Evolutionary conservation across 1,140 invertebrate genomes (phyloP).

Genomic region (Drosophila murphyi): DNA sequence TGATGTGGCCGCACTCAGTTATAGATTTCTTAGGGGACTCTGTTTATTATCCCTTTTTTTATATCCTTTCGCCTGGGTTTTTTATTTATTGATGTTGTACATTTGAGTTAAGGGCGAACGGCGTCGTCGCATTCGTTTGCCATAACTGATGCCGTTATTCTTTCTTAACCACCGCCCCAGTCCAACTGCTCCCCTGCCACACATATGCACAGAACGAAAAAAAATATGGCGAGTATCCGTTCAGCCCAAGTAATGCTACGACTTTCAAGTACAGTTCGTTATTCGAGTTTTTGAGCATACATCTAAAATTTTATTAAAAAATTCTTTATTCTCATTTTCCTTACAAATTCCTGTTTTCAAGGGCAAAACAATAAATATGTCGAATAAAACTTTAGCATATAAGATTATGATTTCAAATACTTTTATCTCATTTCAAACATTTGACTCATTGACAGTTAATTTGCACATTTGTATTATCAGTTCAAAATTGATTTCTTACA

Average conservation of each 20-base stretch:
- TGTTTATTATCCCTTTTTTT: slow-evolving; percentile 79
- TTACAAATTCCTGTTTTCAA: too few relatives aligned
- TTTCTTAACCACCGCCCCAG: slow-evolving; percentile 1
- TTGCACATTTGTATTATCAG: too few relatives aligned
- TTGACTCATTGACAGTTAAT: too few relatives aligned
- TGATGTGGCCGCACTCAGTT: slow-evolving; percentile 75
- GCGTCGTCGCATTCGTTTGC: slow-evolving; percentile 76
- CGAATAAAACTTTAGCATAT: too few relatives aligned
- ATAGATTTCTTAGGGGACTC: slow-evolving; percentile 79
- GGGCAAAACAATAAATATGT: too few relatives aligned
- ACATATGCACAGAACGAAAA: slow-evolving; percentile 13
- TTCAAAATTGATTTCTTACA: too few relatives aligned
- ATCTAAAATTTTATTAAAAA: too few relatives aligned
- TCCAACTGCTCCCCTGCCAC: neutral
- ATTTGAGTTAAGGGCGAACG: slow-evolving; percentile 76
- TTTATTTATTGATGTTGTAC: slow-evolving; percentile 82
- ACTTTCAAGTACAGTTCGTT: neutral
- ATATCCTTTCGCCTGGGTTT: slow-evolving; percentile 65
- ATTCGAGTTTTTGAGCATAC: neutral
- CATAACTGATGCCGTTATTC: slow-evolving; percentile 78
- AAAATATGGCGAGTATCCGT: neutral
- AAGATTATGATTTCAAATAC: too few relatives aligned
- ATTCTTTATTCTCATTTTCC: too few relatives aligned
- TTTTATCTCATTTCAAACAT: too few relatives aligned
- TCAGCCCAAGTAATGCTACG: too few relatives aligned